phyloP scores from a whole-genome alignment of 2,113 vertebrate species.

The Nesoenas mayeri region DNA sequence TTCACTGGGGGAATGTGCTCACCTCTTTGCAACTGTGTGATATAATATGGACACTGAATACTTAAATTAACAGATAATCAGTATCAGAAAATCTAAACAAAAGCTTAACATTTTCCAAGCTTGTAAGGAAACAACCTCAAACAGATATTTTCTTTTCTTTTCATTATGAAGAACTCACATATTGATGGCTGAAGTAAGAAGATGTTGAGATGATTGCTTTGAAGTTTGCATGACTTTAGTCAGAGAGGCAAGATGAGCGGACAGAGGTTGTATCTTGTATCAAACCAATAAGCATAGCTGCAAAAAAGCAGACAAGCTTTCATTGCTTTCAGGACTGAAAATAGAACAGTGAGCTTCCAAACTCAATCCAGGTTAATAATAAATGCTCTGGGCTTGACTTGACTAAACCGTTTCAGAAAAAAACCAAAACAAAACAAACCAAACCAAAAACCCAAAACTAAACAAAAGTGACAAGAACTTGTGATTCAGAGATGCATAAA shows the following conservation, averaged over 20 bases:
- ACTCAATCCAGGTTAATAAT: not conserved
- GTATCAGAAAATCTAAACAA: not conserved
- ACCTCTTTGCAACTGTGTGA: not conserved
- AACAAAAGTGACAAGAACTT: not conserved
- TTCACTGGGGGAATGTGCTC: not conserved
- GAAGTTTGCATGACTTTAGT: not conserved
- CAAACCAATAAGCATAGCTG: not conserved
- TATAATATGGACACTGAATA: not conserved
- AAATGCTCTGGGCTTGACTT: not conserved
- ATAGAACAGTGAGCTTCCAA: not conserved
- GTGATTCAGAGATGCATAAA: not conserved
- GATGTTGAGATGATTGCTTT: not conserved
- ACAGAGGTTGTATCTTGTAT: not conserved
- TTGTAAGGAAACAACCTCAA: not conserved
- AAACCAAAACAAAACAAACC: not conserved
- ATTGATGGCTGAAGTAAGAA: not conserved
- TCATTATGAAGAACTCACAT: not conserved
- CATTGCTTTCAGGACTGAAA: not conserved
- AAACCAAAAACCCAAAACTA: no score
- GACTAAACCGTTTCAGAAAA: not conserved
- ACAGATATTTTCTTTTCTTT: not conserved
- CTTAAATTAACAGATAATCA: not conserved
- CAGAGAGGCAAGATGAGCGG: not conserved
- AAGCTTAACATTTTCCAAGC: not conserved
- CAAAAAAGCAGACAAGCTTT: not conserved